Evolutionary conservation across 2,797 vertebrate species (phyloP), one percentile per base, ranked within the genome.

Genomic region (Chelon auratus): DNA sequence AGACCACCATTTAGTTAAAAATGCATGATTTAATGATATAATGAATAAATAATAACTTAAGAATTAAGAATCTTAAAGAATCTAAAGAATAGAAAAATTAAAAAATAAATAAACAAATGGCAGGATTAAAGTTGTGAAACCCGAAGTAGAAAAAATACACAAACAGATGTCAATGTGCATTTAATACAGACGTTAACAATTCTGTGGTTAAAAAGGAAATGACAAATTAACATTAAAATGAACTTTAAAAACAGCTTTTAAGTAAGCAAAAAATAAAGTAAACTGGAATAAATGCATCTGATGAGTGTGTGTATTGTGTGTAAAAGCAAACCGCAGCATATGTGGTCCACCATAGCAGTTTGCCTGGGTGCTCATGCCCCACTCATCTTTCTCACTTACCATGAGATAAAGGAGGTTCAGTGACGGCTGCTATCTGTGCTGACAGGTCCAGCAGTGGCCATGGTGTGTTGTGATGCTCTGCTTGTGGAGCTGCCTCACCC

Each of bases 381-480:
- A 50, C 71, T 70, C 62, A 24, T 63, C 66, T 43, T 43, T 40
- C 50, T 64, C 65, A 52, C 55, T 37, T 1, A 18, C 51, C 13
- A 26, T 61, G 53, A 71, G 24, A 83, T 78, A 59, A 81, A 65
- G 62, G 62, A 12, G 26, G 42, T 52, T 42, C 42, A 18, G 53
- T 5, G 6, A 51, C 10, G 2, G 40, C 37, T 50, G 66, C 70
- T 77, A 43, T 74, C 62, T 43, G 36, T 6, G 51, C 47, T 52
- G 72, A 65, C 75, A 85, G 73, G 36, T 74, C 45, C 5, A 4
- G 68, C 66, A 69, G 53, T 36, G 40, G 62, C 64, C 14, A 1
- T 1, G 4, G 39, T 11, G 14, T 55, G 58, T 53, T 37, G 43
- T 20, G 50, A 57, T 54, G 22, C 75, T 22, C 43, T 63, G 33